A percentile compares a stretch with the other conserved stretches of the same genome.
These are phyloP conservation scores for Chionomys nivalis DNA, from an alignment of 2,113 vertebrate species.

Conservation along the genomic window DNA sequence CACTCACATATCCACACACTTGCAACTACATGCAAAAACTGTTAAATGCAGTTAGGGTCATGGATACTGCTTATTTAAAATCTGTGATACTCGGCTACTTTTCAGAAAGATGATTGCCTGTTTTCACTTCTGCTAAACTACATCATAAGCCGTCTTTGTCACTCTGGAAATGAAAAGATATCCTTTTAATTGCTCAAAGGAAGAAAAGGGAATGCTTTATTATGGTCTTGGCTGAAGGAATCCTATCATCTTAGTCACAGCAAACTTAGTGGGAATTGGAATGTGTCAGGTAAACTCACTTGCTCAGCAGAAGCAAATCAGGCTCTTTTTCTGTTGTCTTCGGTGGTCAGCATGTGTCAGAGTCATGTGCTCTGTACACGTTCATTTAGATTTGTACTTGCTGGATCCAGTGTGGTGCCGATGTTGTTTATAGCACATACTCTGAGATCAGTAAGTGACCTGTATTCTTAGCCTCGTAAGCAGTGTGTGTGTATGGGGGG, in stretches of 20 bases:
- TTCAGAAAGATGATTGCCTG: background rate
- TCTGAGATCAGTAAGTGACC: background rate
- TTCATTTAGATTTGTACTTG: background rate
- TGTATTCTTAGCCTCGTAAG: background rate
- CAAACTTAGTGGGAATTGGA: background rate
- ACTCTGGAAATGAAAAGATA: background rate
- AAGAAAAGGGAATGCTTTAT: background rate
- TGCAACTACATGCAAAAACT: background rate
- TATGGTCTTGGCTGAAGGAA: background rate
- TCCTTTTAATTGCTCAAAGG: background rate
- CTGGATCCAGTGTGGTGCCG: background rate
- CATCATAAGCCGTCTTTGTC: background rate
- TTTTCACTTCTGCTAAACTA: background rate
- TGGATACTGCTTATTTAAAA: background rate
- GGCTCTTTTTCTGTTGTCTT: no score
- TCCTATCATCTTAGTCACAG: background rate
- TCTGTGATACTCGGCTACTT: background rate
- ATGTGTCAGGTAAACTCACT: background rate
- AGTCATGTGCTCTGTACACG: background rate
- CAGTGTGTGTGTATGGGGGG: background rate
- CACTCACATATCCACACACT: background rate
- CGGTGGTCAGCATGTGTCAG: no score
- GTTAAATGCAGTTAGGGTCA: background rate
- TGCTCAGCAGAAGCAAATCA: background rate
- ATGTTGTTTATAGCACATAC: background rate